Conservation (phyloP, 30 jellyfish, hydroid and myxozoan species). For the Aurelia aurita region DNA sequence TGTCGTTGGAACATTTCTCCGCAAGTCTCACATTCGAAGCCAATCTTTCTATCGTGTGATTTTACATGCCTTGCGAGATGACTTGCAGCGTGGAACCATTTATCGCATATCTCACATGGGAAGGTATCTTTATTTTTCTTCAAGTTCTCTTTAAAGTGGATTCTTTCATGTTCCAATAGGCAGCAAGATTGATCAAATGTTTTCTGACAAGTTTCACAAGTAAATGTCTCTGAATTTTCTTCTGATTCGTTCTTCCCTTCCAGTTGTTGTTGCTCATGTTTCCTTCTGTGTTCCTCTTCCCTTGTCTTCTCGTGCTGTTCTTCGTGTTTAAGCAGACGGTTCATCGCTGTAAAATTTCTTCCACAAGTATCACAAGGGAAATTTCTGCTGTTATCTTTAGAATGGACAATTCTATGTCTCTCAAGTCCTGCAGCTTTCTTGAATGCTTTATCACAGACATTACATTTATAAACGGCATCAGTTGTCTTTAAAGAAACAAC, state of each 20-base stretch:
- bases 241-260: slow-evolving; percentile 21
- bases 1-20: slow-evolving; percentile 42
- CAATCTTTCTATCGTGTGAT: slow-evolving; percentile 50
- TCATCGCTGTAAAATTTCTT: slow-evolving; percentile 47
- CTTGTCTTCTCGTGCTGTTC: slow-evolving; percentile 62
- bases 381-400: slow-evolving; percentile 34
- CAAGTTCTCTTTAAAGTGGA: slow-evolving; percentile 53
- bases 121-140: slow-evolving; percentile 51
- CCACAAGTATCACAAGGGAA: slow-evolving; percentile 64
- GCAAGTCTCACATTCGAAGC: slow-evolving; percentile 45
- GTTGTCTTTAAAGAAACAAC: no score
- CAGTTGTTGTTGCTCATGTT: slow-evolving; percentile 46
- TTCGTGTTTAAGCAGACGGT: slow-evolving; percentile 61
- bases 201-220: slow-evolving; percentile 62
- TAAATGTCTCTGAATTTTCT: slow-evolving; percentile 46
- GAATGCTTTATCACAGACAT: slow-evolving; percentile 37
- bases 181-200: slow-evolving; percentile 65
- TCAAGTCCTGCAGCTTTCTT: slow-evolving; percentile 58
- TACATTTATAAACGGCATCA: slow-evolving; percentile 14
- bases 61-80: slow-evolving; percentile 67
- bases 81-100: slow-evolving; percentile 63
- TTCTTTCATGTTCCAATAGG: slow-evolving; percentile 62
- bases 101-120: slow-evolving; percentile 55
- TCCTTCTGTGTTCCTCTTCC: slow-evolving; percentile 67
- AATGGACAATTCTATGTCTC: slow-evolving; percentile 54